Evolutionary conservation across 1,140 invertebrate species (phyloP), one percentile per base, ranked within the genome.

Genomic region (Achatina immaculata): DNA sequence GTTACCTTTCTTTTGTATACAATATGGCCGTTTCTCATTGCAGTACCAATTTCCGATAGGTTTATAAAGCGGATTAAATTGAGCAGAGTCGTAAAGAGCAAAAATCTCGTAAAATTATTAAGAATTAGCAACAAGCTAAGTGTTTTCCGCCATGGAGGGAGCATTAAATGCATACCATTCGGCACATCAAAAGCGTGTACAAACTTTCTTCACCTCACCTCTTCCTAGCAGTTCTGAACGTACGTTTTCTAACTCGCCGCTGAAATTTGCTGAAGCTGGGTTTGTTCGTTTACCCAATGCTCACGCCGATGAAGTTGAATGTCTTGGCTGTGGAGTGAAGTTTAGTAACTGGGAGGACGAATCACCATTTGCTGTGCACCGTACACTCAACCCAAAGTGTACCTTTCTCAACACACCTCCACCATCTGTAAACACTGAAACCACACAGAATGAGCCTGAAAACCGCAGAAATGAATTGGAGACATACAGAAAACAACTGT

Each of bases 311-410:
- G 76, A 81, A 58, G 80, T 83, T 78, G 69, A 45, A 51, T 83
- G 83, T 71, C 40, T 51, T 48, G 24, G 19, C 24, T 83, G 83
- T 80, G 45, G 42, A 38, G 48, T 80, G 1, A 69, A 51, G 40
- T 82, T 77, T 62, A 40, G 62, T 19, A 65, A 43, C 2, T 83
- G 83, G 83, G 19, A 24, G 7, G 80, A 77, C 11, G 80, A 83
- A 69, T 83, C 83, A 7, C 83, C 83, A 1, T 69, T 82, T 21
- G 83, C 83, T 38, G 83, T 83, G 6, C 83, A 83, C 72, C 75
- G 83, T 11, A 75, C 73, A 0, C 73, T 83, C 0, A 82, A 66
- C 34, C 80, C 77, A n/a, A 76, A 80, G 21, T 83, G 83, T 51
- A 62, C 45, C 7, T 77, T 82, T 77, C 66, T 83, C 28, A 78